These are phyloP conservation scores for Bos taurus DNA, from an alignment of 2,113 vertebrate species.

Conservation along the genomic window DNA sequence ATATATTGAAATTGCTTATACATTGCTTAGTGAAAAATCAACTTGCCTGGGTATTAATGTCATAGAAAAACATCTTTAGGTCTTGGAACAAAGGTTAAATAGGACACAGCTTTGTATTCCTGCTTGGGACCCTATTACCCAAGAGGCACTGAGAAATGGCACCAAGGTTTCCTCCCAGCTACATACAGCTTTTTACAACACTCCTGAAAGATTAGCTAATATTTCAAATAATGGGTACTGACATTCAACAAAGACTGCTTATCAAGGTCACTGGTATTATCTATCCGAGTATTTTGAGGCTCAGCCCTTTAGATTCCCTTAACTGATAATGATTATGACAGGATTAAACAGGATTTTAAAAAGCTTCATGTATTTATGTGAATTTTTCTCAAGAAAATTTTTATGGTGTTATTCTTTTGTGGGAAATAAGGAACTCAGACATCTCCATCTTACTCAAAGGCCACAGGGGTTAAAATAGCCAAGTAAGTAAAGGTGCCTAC, in stretches of 20 bases:
- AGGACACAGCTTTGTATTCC: not conserved
- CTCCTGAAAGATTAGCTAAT: not conserved
- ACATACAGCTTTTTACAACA: not conserved
- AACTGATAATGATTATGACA: not conserved
- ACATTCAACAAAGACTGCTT: not conserved
- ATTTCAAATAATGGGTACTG: not conserved
- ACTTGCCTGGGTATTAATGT: not conserved
- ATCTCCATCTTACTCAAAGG: not conserved
- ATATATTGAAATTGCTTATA: not conserved
- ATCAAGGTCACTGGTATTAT: not conserved
- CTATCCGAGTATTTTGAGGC: not conserved
- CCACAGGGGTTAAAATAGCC: too few species aligned
- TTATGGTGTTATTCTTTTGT: not conserved
- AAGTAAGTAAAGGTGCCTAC: not conserved
- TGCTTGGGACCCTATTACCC: not conserved
- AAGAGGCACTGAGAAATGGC: not conserved
- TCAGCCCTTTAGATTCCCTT: not conserved
- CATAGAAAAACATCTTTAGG: not conserved
- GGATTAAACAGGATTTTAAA: not conserved
- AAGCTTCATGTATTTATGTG: not conserved
- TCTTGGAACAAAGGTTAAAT: not conserved
- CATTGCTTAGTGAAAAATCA: not conserved
- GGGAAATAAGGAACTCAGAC: not conserved
- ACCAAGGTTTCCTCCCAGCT: not conserved
- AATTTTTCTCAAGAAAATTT: not conserved